Percentiles rank a stretch among this genome's conserved stretches.
phyloP scores from a whole-genome alignment of 2,113 vertebrate species.

The Heptranchias perlo region DNA sequence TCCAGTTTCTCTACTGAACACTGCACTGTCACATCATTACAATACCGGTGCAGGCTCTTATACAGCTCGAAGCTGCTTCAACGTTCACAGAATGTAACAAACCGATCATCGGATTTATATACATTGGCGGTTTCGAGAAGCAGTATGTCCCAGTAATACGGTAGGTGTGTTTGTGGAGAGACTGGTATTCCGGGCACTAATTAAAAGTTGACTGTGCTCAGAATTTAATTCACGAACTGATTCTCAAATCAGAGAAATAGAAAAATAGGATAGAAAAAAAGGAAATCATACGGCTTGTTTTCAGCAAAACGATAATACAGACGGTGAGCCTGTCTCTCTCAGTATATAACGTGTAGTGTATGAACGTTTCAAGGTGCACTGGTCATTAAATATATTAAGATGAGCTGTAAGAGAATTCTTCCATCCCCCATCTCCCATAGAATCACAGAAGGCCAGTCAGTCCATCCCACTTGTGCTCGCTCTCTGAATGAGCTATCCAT shows the following conservation, averaged over 20 bases:
- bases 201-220: background rate
- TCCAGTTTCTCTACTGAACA: background rate
- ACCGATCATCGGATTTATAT: background rate
- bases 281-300: background rate
- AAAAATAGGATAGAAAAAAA: background rate
- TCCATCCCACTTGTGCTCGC: background rate
- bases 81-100: background rate
- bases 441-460: background rate
- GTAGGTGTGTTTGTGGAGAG: background rate
- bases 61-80: background rate
- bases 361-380: too few species aligned
- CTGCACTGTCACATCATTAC: background rate
- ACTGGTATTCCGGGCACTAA: background rate
- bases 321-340: too few species aligned
- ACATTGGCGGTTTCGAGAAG: too few species aligned
- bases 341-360: too few species aligned
- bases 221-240: background rate
- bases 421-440: background rate
- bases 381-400: too few species aligned
- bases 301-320: background rate
- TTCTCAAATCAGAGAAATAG: background rate
- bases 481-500: background rate
- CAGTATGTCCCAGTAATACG: background rate
- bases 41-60: background rate
- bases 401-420: background rate